A percentile compares a stretch with the other conserved stretches of the same genome.
Evolutionary conservation across 1,140 invertebrate species (phyloP).

Genomic region (Drosophila pachea): DNA sequence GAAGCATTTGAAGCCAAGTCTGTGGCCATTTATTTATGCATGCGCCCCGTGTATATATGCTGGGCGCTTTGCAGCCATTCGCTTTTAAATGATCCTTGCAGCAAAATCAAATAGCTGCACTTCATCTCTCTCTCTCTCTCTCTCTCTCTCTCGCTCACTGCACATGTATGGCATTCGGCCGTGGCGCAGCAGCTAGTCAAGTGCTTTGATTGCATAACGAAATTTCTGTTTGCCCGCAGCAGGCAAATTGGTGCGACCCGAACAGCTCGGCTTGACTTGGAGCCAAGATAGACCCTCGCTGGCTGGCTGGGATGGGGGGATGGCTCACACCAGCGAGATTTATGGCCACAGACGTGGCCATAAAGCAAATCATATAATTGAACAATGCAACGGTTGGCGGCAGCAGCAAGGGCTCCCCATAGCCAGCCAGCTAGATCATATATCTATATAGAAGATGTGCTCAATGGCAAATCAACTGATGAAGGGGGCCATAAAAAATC

Average conservation of each 20-base stretch:
- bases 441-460: background rate
- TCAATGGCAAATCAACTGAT: too few species aligned
- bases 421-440: background rate
- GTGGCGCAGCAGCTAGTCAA: conserved; percentile 19
- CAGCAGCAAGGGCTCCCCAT: background rate
- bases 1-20: conserved; percentile 25
- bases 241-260: conserved; percentile 30
- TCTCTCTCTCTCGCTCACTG: background rate
- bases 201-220: conserved; percentile 41
- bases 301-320: conserved; percentile 8
- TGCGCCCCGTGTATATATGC: conserved; percentile 17
- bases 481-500: too few species aligned
- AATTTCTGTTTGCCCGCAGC: conserved; percentile 32
- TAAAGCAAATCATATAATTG: conserved; percentile 34
- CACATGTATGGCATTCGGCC: conserved; percentile 19
- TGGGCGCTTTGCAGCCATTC: conserved; percentile 9
- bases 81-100: conserved; percentile 34
- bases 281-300: background rate
- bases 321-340: conserved; percentile 24
- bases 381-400: conserved; percentile 11
- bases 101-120: conserved; percentile 37
- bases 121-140: background rate
- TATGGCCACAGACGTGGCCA: conserved; percentile 24
- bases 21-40: conserved; percentile 39
- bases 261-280: conserved; percentile 20